These are phyloP conservation scores for Diglossa cyanea DNA, from an alignment of 2,797 vertebrate species.

Conservation along the genomic window DNA sequence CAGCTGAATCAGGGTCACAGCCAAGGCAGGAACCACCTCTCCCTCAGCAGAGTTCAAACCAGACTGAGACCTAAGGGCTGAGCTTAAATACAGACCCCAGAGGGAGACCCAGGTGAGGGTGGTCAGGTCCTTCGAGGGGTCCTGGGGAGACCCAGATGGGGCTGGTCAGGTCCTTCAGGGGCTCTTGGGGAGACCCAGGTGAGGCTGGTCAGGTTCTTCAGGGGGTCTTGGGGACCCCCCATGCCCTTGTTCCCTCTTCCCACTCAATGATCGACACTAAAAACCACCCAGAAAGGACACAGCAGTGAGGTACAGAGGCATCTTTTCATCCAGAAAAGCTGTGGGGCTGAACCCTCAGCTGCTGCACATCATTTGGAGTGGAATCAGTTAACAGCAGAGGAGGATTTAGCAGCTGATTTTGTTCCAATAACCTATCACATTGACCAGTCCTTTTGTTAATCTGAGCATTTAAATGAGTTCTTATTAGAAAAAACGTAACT, in stretches of 20 bases:
- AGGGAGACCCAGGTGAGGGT: not conserved
- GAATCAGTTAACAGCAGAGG: not conserved
- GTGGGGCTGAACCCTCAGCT: not conserved
- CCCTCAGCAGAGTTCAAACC: rapidly evolving
- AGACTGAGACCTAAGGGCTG: rapidly evolving
- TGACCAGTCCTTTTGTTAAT: constrained; percentile 39
- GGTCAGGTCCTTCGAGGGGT: not conserved
- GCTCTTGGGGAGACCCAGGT: rapidly evolving
- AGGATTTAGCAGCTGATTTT: not conserved
- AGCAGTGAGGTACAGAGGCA: not conserved
- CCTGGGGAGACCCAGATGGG: not conserved
- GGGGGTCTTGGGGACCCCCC: rapidly evolving
- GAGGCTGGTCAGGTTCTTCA: not conserved
- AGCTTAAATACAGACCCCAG: not conserved
- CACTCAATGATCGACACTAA: not conserved
- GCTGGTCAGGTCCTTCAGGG: not conserved
- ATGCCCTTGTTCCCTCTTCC: not conserved
- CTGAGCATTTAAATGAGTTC: constrained; percentile 27
- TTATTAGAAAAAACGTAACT: constrained; percentile 21
- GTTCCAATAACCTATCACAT: not conserved
- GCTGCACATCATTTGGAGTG: not conserved
- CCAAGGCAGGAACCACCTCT: rapidly evolving
- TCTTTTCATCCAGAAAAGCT: not conserved
- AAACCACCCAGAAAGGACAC: not conserved
- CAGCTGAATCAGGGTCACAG: rapidly evolving